phyloP scores from a whole-genome alignment of 2,888 invertebrate genomes.

The Heteropelma amictum region DNA sequence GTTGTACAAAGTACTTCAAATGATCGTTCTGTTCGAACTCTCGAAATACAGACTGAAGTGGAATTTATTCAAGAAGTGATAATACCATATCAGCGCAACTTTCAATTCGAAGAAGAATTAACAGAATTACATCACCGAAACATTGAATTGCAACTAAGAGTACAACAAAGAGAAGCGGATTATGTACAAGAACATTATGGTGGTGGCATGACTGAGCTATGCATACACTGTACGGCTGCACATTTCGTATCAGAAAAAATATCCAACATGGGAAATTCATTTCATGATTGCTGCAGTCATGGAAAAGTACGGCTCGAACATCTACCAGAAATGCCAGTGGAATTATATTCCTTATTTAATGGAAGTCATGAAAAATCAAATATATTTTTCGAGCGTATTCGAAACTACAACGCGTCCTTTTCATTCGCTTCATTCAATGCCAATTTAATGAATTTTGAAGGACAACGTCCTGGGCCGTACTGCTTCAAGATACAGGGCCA shows the following conservation, averaged over 20 bases:
- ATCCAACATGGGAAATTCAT: constrained; percentile 29
- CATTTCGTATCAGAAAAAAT: constrained; percentile 43
- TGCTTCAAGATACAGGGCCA: no score
- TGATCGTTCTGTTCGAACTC: neutral
- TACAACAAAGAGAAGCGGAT: neutral
- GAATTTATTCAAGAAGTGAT: no score
- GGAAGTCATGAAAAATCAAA: constrained; percentile 39
- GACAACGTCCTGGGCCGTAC: no score
- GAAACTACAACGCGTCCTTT: constrained; percentile 45
- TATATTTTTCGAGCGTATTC: constrained; percentile 40
- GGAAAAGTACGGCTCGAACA: constrained; percentile 23
- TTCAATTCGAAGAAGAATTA: no score
- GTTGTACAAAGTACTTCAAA: constrained; percentile 8
- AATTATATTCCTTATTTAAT: constrained; percentile 38
- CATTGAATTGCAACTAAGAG: neutral
- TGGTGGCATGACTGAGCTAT: constrained; percentile 34
- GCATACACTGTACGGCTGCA: constrained; percentile 38
- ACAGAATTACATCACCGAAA: no score
- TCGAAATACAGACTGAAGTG: neutral
- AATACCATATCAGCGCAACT: no score
- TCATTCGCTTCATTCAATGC: constrained; percentile 55
- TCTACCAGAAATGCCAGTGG: constrained; percentile 26
- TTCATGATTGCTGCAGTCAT: constrained; percentile 50
- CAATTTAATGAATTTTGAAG: constrained; percentile 49
- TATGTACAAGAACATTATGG: constrained; percentile 40